Evolutionary conservation across 2,113 vertebrate genomes (phyloP).

Genomic region (Aythya baeri): DNA sequence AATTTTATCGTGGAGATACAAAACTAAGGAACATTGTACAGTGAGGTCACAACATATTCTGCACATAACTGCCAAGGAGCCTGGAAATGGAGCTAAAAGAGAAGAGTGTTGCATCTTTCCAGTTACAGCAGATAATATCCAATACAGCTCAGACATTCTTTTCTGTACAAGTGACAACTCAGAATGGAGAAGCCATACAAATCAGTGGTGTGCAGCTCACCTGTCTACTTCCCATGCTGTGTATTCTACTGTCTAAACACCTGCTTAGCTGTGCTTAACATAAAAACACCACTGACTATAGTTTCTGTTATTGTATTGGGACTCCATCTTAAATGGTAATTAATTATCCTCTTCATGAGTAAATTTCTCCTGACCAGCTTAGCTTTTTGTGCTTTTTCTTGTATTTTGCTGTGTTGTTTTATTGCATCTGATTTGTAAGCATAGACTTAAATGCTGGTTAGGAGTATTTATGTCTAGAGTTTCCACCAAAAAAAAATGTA

Average conservation of each 20-base stretch:
- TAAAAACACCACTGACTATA: not conserved
- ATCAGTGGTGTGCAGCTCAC: not conserved
- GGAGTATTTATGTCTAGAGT: not conserved
- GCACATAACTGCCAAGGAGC: not conserved
- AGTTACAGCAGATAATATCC: not conserved
- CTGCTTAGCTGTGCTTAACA: not conserved
- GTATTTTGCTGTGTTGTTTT: not conserved
- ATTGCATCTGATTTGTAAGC: not conserved
- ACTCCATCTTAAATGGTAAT: not conserved
- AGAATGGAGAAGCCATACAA: not conserved
- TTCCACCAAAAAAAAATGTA: not conserved
- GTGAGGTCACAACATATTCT: not conserved
- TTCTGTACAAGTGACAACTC: not conserved
- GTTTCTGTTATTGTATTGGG: not conserved
- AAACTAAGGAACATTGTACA: not conserved
- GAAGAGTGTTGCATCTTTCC: not conserved
- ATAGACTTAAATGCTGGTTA: not conserved
- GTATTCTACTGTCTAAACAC: not conserved
- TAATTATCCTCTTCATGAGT: conserved; percentile 1
- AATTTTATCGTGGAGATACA: not conserved
- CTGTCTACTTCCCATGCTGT: not conserved
- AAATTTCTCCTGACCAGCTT: not conserved
- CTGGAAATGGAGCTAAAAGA: not conserved
- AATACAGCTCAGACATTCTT: not conserved
- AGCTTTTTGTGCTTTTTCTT: not conserved